Percentiles rank a stretch among this genome's conserved stretches.
These are phyloP conservation scores for Eupsilia transversa DNA, from an alignment of 2,888 invertebrate species.

Conservation along the genomic window DNA sequence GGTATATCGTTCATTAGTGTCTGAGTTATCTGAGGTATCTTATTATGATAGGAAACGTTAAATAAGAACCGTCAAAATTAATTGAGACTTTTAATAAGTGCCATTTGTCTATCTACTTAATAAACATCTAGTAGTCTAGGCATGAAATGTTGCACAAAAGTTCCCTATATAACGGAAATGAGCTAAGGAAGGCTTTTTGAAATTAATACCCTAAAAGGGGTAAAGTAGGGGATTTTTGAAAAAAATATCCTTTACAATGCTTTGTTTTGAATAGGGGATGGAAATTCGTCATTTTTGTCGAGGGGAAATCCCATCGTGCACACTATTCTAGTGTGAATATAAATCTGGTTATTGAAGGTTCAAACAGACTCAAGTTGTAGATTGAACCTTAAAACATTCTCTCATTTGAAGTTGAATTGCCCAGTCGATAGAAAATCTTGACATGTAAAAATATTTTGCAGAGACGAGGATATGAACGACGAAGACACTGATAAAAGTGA, in stretches of 20 bases:
- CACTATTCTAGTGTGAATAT: background rate
- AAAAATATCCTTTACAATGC: too few relatives aligned
- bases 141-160: background rate
- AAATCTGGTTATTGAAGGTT: background rate
- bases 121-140: background rate
- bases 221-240: too few relatives aligned
- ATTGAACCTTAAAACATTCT: background rate
- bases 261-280: background rate
- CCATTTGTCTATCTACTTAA: background rate
- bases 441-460: constrained; percentile 34
- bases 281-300: background rate
- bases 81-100: background rate
- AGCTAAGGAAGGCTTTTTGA: background rate
- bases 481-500: constrained; percentile 74
- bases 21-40: background rate
- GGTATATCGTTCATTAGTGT: constrained; percentile 65
- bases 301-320: background rate
- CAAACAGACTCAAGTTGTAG: too few relatives aligned
- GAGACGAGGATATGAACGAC: constrained; percentile 75
- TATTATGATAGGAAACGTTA: too few relatives aligned
- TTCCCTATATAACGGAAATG: background rate
- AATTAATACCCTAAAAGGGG: background rate
- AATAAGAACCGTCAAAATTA: background rate
- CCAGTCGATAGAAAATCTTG: background rate
- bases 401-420: background rate